Evolutionary conservation across 92 coral and sea anemone species (phyloP).

Genomic region (Parazoanthus atlanticus): DNA sequence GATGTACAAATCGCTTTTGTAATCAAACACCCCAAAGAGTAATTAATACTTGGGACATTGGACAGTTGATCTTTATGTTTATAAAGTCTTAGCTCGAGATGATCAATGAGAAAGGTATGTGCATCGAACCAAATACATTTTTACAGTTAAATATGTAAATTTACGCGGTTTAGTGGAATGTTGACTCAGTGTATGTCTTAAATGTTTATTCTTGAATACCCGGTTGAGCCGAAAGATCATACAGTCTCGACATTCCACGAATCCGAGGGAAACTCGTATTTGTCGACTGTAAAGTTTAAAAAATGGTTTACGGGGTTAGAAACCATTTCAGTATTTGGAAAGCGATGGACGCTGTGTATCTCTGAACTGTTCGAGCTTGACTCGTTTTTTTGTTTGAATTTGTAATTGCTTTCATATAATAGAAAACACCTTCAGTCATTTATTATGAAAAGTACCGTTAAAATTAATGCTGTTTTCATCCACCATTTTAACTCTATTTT

Average conservation of each 20-base stretch:
- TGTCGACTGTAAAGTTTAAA: background rate
- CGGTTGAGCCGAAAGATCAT: background rate
- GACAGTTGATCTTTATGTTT: background rate
- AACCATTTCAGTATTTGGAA: background rate
- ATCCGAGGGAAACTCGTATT: background rate
- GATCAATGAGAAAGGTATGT: background rate
- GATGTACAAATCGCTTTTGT: constrained; percentile 1
- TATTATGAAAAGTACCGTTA: background rate
- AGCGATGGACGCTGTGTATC: no score
- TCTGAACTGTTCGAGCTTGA: no score
- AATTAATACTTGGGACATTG: background rate
- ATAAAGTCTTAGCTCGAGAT: background rate
- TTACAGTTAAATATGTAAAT: constrained; percentile 22
- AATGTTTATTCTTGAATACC: constrained; percentile 13
- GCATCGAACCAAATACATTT: background rate
- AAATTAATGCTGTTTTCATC: background rate
- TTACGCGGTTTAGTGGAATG: constrained; percentile 14
- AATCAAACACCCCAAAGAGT: constrained; percentile 7
- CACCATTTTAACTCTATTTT: background rate
- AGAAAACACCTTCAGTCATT: no score
- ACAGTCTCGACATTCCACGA: background rate
- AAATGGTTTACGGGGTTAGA: background rate
- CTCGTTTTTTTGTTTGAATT: no score
- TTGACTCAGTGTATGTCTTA: background rate
- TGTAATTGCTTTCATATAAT: no score